These are phyloP conservation scores for Romanogobio albipinnatus DNA, from an alignment of 2,113 vertebrate genomes.

Conservation along the genomic window DNA sequence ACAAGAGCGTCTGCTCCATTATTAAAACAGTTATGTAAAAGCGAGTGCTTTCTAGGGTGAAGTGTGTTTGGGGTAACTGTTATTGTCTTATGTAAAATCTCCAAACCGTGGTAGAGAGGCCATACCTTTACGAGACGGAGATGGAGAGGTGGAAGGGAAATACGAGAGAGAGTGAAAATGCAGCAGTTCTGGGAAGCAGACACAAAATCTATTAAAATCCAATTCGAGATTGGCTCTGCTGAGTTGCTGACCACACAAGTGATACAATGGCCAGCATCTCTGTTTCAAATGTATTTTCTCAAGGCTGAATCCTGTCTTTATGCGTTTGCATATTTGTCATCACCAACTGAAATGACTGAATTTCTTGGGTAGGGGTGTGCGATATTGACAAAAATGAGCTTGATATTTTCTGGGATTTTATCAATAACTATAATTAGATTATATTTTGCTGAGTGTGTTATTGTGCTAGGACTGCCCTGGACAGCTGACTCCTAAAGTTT, in stretches of 20 bases:
- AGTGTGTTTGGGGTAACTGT: slow-evolving; percentile 3
- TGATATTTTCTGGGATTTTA: no score
- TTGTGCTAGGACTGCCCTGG: no score
- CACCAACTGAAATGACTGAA: no score
- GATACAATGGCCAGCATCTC: background rate
- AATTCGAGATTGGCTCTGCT: slow-evolving; percentile 4
- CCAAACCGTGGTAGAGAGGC: background rate
- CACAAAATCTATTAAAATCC: slow-evolving; percentile 43
- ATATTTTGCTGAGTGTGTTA: no score
- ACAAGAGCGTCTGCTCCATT: slow-evolving; percentile 57
- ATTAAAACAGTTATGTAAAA: slow-evolving; percentile 71
- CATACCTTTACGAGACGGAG: background rate
- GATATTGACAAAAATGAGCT: no score
- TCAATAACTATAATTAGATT: no score
- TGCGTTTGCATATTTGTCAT: background rate
- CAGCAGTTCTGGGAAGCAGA: background rate
- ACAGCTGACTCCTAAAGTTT: no score
- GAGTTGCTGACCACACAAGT: background rate
- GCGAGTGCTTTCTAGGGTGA: slow-evolving; percentile 18
- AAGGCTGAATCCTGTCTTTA: background rate
- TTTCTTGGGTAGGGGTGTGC: no score
- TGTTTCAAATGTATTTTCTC: background rate
- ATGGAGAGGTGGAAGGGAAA: background rate
- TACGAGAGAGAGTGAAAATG: slow-evolving; percentile 1
- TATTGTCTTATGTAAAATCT: slow-evolving; percentile 1